Base-by-base conservation (phyloP, 2,113 vertebrate genomes). In the Pseudorasbora parva region DNA sequence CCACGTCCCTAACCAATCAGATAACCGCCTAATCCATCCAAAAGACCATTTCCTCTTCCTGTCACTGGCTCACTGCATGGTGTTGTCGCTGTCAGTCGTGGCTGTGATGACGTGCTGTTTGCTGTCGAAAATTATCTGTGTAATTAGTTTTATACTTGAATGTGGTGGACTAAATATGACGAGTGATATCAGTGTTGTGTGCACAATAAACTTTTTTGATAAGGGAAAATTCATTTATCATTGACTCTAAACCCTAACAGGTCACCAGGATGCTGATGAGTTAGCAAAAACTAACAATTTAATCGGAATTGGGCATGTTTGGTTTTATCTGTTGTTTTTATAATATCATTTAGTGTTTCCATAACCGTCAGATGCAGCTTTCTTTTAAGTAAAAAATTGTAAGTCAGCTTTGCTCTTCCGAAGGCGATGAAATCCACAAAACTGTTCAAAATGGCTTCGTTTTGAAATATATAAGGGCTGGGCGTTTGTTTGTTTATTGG, bases 51-150 rank as follows among this genome's bases (percentile, higher is more conserved):
- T 89, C 92, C 76, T 71, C 15, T 66, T 68, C 82, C 86, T 90
- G 87, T 84, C 76, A 56, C 82, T 88, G 72, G 69, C 83, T 87
- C 83, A 33, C 81, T 82, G 86, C 88, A 47, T 88, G 86, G 72
- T 69, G 73, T 89, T 84, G 47, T 81, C 64, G 89, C 88, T 75
- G 81, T 76, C 71, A 47, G 56, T 33, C 56, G 2, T n/a, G 71
- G 57, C 57, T 47, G 41, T 74, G 69, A 47, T 49, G 57, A 37
- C 12, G 21, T 77, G 19, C 30, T 74, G 81, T 59, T 60, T 82
- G 23, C 37, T 68, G 69, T 81, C 19, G 57, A 66, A 51, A 6
- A 3, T 15, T 6, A 25, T 37, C 8, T 3, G 25, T 45, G n/a
- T 64, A 1, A 0, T 57, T 30, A 37, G 30, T 41, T 56, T 82